Conservation (phyloP, 2,113 vertebrate species). For the Stictonetta naevosa region DNA sequence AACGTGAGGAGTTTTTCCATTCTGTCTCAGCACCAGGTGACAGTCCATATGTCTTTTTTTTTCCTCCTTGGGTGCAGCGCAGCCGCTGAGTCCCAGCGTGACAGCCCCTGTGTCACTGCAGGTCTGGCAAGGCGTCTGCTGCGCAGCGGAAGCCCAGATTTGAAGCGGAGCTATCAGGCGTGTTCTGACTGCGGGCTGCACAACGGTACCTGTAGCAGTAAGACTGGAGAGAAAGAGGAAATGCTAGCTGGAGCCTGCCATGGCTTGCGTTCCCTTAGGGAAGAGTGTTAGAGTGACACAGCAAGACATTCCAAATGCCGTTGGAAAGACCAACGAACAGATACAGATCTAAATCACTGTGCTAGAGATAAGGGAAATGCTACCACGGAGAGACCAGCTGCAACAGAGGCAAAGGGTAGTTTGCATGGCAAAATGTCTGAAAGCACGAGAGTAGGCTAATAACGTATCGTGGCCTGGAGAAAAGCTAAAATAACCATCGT, state of each 20-base stretch:
- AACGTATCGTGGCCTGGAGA: neutral
- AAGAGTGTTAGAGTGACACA: constrained; percentile 54
- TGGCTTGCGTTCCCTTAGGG: neutral
- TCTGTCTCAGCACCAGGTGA: neutral
- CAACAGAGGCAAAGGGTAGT: neutral
- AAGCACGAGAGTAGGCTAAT: neutral
- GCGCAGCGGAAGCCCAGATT: constrained; percentile 97
- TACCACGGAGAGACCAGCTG: neutral
- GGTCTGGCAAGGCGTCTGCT: constrained; percentile 39
- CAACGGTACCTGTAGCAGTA: constrained; percentile 98
- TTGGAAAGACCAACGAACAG: neutral
- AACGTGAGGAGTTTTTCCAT: fast-evolving
- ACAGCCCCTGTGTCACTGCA: fast-evolving
- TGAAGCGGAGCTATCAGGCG: constrained; percentile 92
- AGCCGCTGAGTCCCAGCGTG: fast-evolving
- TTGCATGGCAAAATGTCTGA: neutral
- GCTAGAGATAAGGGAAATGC: neutral
- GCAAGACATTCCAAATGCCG: neutral
- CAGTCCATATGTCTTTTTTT: fast-evolving
- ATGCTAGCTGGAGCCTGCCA: neutral
- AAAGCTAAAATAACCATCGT: too few relatives aligned
- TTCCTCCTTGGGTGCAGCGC: fast-evolving
- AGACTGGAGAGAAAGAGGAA: constrained; percentile 76
- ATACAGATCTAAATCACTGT: fast-evolving
- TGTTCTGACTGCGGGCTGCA: constrained; percentile 95